phyloP scores from a whole-genome alignment of 2,113 vertebrate genomes.

The Thunnus thynnus region DNA sequence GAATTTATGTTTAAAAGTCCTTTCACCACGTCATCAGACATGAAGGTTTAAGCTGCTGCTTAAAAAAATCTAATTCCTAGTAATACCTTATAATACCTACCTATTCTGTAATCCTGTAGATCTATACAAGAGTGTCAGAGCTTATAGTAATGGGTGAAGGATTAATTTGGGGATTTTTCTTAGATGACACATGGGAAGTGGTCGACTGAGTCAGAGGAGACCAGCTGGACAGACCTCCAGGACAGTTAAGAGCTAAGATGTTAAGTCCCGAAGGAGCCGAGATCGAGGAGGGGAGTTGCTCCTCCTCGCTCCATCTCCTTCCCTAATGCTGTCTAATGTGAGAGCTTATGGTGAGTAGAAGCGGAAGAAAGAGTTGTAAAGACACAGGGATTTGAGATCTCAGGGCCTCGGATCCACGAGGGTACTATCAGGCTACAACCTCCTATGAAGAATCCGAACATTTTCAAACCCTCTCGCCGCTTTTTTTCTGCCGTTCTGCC shows the following conservation, averaged over 20 bases:
- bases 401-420: constrained; percentile 38
- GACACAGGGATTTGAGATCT: constrained; percentile 60
- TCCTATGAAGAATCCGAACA: constrained; percentile 43
- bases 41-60: constrained; percentile 65
- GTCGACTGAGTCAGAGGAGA: constrained; percentile 20
- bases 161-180: constrained; percentile 59
- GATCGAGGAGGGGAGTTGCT: constrained; percentile 37
- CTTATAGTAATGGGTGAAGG: constrained; percentile 62
- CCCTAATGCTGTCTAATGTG: constrained; percentile 72
- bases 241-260: constrained; percentile 64
- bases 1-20: constrained; percentile 28
- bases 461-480: constrained; percentile 33
- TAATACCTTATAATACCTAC: constrained; percentile 70
- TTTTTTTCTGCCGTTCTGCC: constrained; percentile 30
- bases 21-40: constrained; percentile 49
- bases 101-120: constrained; percentile 66
- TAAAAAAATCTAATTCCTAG: constrained; percentile 61
- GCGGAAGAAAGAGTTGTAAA: constrained; percentile 59
- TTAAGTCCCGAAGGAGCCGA: constrained; percentile 52
- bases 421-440: constrained; percentile 57
- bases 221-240: constrained; percentile 38
- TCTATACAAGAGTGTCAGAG: constrained; percentile 68
- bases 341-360: constrained; percentile 57
- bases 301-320: constrained; percentile 37
- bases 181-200: constrained; percentile 56